A percentile compares a stretch with the other conserved stretches of the same genome.
phyloP scores from a whole-genome alignment of 2,113 vertebrate genomes.

The Leptobrachium leishanense region DNA sequence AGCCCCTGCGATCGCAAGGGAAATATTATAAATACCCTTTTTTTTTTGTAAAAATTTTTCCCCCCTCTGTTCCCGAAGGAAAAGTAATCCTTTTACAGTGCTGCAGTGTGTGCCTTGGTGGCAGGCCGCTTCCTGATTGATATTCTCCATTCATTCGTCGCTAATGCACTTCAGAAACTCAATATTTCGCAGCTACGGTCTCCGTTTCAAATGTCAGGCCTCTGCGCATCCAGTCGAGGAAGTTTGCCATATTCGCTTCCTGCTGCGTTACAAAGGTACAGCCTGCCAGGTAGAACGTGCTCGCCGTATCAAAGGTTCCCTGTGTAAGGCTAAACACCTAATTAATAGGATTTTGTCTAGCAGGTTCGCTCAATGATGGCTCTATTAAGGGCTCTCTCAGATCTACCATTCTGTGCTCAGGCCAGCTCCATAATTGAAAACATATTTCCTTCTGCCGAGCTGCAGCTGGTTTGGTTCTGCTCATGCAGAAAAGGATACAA shows the following conservation, averaged over 20 bases:
- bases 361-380: slow-evolving; percentile 68
- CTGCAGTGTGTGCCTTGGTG: slow-evolving; percentile 1
- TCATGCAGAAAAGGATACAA: slow-evolving; percentile 86
- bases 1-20: slow-evolving; percentile 5
- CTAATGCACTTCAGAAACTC: slow-evolving; percentile 21
- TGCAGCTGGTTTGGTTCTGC: slow-evolving; percentile 83
- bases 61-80: neutral
- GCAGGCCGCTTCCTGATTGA: slow-evolving; percentile 16
- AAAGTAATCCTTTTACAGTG: slow-evolving; percentile 26
- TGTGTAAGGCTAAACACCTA: slow-evolving; percentile 53
- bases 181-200: slow-evolving; percentile 29
- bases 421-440: slow-evolving; percentile 80
- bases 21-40: neutral
- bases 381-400: slow-evolving; percentile 71
- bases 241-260: slow-evolving; percentile 35
- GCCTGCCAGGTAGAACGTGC: slow-evolving; percentile 43
- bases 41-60: slow-evolving; percentile 13
- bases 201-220: slow-evolving; percentile 42
- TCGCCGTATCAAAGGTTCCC: slow-evolving; percentile 53
- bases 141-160: neutral
- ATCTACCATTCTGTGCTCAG: slow-evolving; percentile 68
- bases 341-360: slow-evolving; percentile 63
- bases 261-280: slow-evolving; percentile 43
- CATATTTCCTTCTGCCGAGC: slow-evolving; percentile 76
- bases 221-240: slow-evolving; percentile 39